Evolutionary conservation across 2,888 invertebrate species (phyloP), one percentile per base, ranked within the genome.

Genomic region (Diabrotica balteata): DNA sequence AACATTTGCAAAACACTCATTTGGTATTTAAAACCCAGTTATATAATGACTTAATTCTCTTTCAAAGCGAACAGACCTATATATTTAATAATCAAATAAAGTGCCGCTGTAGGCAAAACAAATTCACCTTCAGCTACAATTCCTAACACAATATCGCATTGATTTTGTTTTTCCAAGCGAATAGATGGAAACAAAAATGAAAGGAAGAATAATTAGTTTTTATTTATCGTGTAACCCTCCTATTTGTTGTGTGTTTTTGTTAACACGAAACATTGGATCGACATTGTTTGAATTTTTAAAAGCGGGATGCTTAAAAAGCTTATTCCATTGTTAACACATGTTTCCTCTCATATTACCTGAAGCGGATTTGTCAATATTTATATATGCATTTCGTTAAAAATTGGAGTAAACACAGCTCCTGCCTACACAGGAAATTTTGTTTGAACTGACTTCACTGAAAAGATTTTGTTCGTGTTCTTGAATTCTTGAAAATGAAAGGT

Each of bases 321-420:
- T 55, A 44, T 63, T 63, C 49, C 51, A 50, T 63, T 57, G 57
- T 58, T 58, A 63, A 57, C 63, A 63, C 57, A 63, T 57, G 57
- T 55, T 63, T 57, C 32, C 63, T 58, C 44, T 45, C 47, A 45
- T 63, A 57, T 58, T 57, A 55, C 45, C 63, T 57, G 57, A 50
- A 63, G 63, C 63, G 51, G 63, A 57, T 57, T 63, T 63, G 63
- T 63, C 63, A 63, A 63, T 63, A 63, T 63, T 58, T 57, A 63
- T 32, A 32, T 63, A 63, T 63, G 43, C 51, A 51, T 63, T 63
- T 57, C 57, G 57, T 51, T 57, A 57, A 58, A 63, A 63, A 61
- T 63, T 57, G 63, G 54, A 63, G 63, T 57, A 51, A 57, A 58
- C 57, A 57, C 8, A 63, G 49, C 43, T 43, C 51, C 42, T 58